Evolutionary conservation across 2,888 invertebrate genomes (phyloP).

Genomic region (Catonia carolina): DNA sequence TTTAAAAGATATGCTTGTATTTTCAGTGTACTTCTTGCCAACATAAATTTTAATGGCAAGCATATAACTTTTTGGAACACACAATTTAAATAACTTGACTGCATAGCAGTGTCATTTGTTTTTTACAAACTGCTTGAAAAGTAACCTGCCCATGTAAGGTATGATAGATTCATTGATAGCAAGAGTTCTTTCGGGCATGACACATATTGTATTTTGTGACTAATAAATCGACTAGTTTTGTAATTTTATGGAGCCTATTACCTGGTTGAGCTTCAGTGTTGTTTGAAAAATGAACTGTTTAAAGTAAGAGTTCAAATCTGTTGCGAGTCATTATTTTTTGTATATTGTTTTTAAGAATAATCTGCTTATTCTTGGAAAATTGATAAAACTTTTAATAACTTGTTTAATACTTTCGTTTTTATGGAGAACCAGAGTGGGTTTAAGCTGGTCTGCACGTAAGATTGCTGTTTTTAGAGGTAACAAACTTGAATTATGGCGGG

Average conservation of each 20-base stretch:
- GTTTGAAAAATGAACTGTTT: neutral
- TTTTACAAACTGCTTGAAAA: neutral
- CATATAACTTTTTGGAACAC: neutral
- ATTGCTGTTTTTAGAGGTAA: too few species aligned
- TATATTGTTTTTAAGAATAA: neutral
- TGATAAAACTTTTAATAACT: too few species aligned
- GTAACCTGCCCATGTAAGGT: neutral
- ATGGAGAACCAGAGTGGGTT: too few species aligned
- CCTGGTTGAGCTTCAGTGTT: neutral
- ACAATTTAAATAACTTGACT: neutral
- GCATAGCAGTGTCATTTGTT: neutral
- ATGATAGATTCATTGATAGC: neutral
- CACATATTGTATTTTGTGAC: neutral
- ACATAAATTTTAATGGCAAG: conserved; percentile 1
- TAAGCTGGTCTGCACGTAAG: too few species aligned
- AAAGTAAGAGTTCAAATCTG: neutral
- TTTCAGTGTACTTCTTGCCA: conserved; percentile 2
- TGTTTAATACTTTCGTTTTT: too few species aligned
- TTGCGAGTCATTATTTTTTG: neutral
- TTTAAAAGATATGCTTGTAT: conserved; percentile 2
- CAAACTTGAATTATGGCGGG: too few species aligned
- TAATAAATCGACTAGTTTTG: neutral
- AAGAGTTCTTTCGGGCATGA: neutral
- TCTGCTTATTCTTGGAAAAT: neutral
- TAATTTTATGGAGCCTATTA: neutral